phyloP scores from a whole-genome alignment of 37 sponge, comb jelly and placozoan genomes.

The Lycopodina hypogea region DNA sequence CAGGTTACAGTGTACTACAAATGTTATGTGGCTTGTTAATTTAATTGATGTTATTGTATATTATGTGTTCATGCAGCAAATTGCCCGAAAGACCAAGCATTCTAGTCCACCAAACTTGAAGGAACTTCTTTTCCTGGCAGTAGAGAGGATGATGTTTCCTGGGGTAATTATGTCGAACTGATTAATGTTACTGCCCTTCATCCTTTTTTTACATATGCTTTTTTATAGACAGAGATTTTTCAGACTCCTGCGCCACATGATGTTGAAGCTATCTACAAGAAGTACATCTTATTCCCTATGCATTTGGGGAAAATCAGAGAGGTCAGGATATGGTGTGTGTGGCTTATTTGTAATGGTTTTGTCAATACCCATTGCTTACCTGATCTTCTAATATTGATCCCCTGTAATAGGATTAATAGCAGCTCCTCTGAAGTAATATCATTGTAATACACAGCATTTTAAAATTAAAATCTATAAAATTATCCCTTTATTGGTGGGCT shows the following conservation, averaged over 20 bases:
- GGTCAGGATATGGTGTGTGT: slow-evolving; percentile 24
- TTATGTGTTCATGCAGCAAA: slow-evolving; percentile 59
- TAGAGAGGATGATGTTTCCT: slow-evolving; percentile 79
- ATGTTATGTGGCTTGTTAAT: too few species aligned
- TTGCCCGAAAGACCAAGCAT: slow-evolving; percentile 61
- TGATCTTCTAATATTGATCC: too few species aligned
- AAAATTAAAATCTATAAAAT: too few species aligned
- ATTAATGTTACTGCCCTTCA: too few species aligned
- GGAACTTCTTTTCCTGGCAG: slow-evolving; percentile 75
- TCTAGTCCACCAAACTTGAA: slow-evolving; percentile 69
- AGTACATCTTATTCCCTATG: slow-evolving; percentile 83
- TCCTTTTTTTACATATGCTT: background rate
- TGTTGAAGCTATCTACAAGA: slow-evolving; percentile 69
- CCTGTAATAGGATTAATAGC: too few species aligned
- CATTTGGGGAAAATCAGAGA: slow-evolving; percentile 74
- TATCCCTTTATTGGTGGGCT: too few species aligned
- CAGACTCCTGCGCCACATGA: slow-evolving; percentile 76
- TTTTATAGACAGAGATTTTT: slow-evolving; percentile 79
- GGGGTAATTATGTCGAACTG: slow-evolving; percentile 43
- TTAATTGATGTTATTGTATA: too few species aligned
- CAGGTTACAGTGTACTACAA: too few species aligned
- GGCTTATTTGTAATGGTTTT: background rate
- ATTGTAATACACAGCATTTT: too few species aligned
- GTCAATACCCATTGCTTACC: too few species aligned
- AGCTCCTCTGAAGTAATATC: too few species aligned